Evolutionary conservation across 2,113 vertebrate species (phyloP), one percentile per base, ranked within the genome.

Genomic region (Hepsetus odoe): DNA sequence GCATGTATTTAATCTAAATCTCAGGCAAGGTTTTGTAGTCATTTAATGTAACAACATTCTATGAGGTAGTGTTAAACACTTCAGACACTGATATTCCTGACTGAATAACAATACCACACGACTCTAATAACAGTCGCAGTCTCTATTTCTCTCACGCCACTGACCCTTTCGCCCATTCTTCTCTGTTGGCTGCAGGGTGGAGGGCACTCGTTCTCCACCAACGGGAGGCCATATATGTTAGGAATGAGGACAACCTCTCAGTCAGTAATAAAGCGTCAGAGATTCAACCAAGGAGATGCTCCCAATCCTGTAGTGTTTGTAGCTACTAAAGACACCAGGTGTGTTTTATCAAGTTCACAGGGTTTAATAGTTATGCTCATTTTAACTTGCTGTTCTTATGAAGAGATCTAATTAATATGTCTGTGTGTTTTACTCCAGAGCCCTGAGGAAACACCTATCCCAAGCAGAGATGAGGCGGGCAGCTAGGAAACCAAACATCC

Each of bases 281-380:
- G 96, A 88, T 92, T 97, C 80, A 96, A 95, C 89, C 95, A 96
- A 55, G 95, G 95, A 13, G 96, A 97, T 82, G 95, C 96, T 20
- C 96, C 96, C 69, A 97, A 97, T 89, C 96, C 96, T 2, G 96
- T 97, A 84, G 96, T 97, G 83, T 97, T 97, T 84, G 96, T 97
- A 84, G 96, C 96, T 81, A 97, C 96, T 33, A 97, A 97, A 90
- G 95, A 97, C 86, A 96, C 95, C 91, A 96, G 95, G 95, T 96
- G 89, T 59, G 67, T 65, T 69, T 6, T 18, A 5, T 2, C 46
- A 67, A 55, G 10, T 67, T n/a, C n/a, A n/a, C n/a, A n/a, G n/a
- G n/a, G n/a, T 56, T 42, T 14, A 16, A 16, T 1, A 44, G 42
- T 44, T 44, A 14, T 42, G 40, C 12, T 11, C 1, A 33, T 49